Evolutionary conservation across 2,888 invertebrate species (phyloP).

Genomic region (Nineta flava): DNA sequence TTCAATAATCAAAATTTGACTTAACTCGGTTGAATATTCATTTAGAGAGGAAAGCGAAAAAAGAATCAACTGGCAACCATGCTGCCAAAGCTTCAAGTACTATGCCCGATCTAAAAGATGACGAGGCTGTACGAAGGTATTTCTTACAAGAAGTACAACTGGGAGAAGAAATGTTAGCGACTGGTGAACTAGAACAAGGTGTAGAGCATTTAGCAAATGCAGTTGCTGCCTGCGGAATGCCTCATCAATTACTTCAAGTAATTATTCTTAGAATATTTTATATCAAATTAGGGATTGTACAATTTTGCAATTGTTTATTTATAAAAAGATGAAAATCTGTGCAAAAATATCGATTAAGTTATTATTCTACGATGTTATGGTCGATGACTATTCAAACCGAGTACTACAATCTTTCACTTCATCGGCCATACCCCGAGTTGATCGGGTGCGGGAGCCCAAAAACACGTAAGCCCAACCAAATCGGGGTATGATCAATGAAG

Average conservation of each 20-base stretch:
- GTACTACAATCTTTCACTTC: too few relatives aligned
- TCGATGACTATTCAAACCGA: too few relatives aligned
- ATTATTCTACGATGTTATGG: too few relatives aligned
- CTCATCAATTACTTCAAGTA: slow-evolving; percentile 67
- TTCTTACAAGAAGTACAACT: slow-evolving; percentile 66
- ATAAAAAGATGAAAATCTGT: too few relatives aligned
- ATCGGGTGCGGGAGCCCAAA: too few relatives aligned
- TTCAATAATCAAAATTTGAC: not conserved
- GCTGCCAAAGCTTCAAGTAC: slow-evolving; percentile 29
- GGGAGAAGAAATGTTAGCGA: slow-evolving; percentile 78
- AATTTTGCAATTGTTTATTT: not conserved
- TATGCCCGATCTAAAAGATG: slow-evolving; percentile 79
- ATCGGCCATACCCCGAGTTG: too few relatives aligned
- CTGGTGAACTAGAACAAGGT: slow-evolving; percentile 78
- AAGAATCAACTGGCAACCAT: slow-evolving; percentile 29
- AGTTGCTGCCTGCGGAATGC: slow-evolving; percentile 94
- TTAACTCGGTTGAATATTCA: slow-evolving; percentile 5
- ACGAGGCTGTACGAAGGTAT: slow-evolving; percentile 80
- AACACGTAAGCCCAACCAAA: too few relatives aligned
- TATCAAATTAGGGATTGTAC: not conserved
- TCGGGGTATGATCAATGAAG: too few relatives aligned
- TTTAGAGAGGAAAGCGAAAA: slow-evolving; percentile 44
- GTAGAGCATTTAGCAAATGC: slow-evolving; percentile 95
- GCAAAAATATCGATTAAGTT: too few relatives aligned
- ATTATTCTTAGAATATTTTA: not conserved